Percentiles rank a stretch among this genome's conserved stretches.
Evolutionary conservation across 2,797 vertebrate genomes (phyloP).

Genomic region (Fistularia commersonii): DNA sequence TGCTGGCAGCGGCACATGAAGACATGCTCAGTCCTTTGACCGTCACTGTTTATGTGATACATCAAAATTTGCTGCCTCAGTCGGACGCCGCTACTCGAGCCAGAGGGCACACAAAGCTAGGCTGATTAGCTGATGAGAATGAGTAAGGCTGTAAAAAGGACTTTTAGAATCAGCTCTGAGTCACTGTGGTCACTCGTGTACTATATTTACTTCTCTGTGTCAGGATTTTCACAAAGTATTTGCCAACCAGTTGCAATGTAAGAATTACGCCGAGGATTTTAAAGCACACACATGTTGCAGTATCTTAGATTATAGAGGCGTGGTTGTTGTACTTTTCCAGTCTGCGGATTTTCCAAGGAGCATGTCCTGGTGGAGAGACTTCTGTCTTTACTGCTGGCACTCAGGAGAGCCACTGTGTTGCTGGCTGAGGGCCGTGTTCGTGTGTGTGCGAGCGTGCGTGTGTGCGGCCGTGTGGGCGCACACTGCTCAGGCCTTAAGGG

Average conservation of each 20-base stretch:
- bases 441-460: no score
- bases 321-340: constrained; percentile 58
- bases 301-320: constrained; percentile 39
- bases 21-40: constrained; percentile 31
- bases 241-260: neutral
- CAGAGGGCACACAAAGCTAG: constrained; percentile 17
- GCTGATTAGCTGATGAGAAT: constrained; percentile 49
- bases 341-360: constrained; percentile 61
- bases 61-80: constrained; percentile 44
- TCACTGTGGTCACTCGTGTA: constrained; percentile 13
- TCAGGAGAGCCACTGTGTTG: constrained; percentile 60
- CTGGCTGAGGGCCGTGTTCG: constrained; percentile 28
- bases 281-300: constrained; percentile 28
- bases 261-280: neutral
- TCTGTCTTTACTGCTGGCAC: constrained; percentile 63
- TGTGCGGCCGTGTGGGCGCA: neutral
- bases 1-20: constrained; percentile 40
- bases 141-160: constrained; percentile 27
- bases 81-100: constrained; percentile 37
- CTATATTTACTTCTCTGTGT: constrained; percentile 8
- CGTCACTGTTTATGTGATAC: constrained; percentile 39
- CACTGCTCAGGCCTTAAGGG: constrained; percentile 43
- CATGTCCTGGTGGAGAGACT: constrained; percentile 55
- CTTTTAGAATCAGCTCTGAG: constrained; percentile 24
- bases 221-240: neutral